Percentiles rank a stretch among this genome's conserved stretches.
Evolutionary conservation across 2,113 vertebrate species (phyloP).

Genomic region (Bombycilla garrulus): DNA sequence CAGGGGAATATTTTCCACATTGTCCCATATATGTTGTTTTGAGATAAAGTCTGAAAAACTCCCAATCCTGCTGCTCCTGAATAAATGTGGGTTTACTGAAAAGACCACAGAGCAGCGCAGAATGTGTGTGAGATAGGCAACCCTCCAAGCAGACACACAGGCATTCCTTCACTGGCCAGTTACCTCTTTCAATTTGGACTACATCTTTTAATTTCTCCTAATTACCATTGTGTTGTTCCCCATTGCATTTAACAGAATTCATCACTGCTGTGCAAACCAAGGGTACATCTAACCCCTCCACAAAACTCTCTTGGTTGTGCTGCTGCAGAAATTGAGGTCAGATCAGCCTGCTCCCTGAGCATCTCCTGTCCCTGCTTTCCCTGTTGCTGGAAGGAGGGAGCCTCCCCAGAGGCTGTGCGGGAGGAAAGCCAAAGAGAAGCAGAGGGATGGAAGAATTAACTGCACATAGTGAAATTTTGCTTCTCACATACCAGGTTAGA

Average conservation of each 20-base stretch:
- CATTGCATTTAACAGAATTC: neutral
- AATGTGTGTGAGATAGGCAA: neutral
- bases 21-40: neutral
- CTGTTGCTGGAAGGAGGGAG: neutral
- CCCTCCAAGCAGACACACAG: neutral
- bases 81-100: neutral
- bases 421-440: slow-evolving; percentile 3
- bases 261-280: neutral
- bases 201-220: neutral
- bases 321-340: neutral
- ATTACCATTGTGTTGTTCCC: neutral
- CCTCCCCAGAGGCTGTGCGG: neutral
- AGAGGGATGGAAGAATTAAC: neutral
- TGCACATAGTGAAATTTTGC: neutral
- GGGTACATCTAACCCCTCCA: neutral
- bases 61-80: neutral
- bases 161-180: neutral
- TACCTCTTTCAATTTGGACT: neutral
- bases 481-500: neutral
- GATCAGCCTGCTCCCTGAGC: neutral
- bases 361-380: neutral
- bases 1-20: neutral
- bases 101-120: neutral
- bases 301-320: neutral
- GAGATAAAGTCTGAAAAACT: neutral